These are phyloP conservation scores for Indri indri DNA, from an alignment of 2,113 vertebrate genomes.

Conservation along the genomic window DNA sequence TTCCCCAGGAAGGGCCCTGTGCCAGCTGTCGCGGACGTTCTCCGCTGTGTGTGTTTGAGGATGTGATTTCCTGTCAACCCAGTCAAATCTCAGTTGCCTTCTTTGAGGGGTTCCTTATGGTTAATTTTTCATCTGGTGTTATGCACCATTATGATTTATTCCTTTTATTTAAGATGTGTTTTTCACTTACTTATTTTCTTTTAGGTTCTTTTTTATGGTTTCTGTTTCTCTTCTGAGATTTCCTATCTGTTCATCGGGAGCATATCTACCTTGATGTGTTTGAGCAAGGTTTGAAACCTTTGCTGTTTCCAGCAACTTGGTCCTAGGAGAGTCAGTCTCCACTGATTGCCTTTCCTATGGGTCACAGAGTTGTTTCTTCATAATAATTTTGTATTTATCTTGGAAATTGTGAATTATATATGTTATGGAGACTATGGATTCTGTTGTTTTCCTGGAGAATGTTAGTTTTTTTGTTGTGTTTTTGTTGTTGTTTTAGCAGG, in stretches of 20 bases:
- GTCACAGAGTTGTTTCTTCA: neutral
- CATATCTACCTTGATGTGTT: neutral
- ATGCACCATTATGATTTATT: neutral
- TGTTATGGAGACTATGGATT: neutral
- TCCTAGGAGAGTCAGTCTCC: neutral
- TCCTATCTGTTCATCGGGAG: neutral
- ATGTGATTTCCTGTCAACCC: neutral
- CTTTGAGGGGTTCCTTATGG: neutral
- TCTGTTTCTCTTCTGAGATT: neutral
- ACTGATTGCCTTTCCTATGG: neutral
- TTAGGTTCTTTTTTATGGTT: neutral
- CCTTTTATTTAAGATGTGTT: neutral
- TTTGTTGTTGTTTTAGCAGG: neutral
- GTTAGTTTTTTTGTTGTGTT: neutral
- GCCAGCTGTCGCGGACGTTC: no score
- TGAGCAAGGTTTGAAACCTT: neutral
- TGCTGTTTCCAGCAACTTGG: neutral
- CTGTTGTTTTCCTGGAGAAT: neutral
- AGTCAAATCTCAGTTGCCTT: neutral
- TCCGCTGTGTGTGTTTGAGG: neutral
- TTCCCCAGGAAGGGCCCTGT: neutral
- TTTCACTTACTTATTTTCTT: neutral
- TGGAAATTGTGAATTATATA: neutral
- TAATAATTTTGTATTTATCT: neutral
- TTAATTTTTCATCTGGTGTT: neutral